These are phyloP conservation scores for Bathynomus jamesi DNA, from an alignment of 1,140 invertebrate species.

Conservation along the genomic window DNA sequence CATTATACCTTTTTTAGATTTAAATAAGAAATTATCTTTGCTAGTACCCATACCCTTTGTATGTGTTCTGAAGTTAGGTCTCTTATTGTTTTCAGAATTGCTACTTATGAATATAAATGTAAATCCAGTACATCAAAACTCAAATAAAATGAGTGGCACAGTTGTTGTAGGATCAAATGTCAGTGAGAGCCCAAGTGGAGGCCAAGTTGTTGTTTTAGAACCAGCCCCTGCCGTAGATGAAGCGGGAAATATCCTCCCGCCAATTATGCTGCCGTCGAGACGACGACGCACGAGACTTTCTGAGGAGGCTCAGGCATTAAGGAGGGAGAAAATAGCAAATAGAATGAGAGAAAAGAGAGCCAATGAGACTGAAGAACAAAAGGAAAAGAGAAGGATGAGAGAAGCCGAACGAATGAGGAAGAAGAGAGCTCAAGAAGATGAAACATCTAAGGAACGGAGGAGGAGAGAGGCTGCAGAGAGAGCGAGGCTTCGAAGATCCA, in stretches of 20 bases:
- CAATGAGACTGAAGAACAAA: constrained; percentile 16
- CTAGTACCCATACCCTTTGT: too few relatives aligned
- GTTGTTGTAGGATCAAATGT: neutral
- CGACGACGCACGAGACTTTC: constrained; percentile 1
- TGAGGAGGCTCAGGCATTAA: neutral
- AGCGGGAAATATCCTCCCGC: neutral
- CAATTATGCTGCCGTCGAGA: neutral
- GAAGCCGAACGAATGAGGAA: constrained; percentile 16
- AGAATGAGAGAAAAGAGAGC: constrained; percentile 17
- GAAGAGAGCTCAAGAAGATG: constrained; percentile 11
- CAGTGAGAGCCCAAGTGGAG: neutral
- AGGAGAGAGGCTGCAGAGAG: constrained; percentile 12
- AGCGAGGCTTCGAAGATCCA: constrained; percentile 5
- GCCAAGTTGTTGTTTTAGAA: neutral
- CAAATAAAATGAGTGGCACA: neutral
- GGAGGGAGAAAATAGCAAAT: constrained; percentile 6
- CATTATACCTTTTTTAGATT: neutral
- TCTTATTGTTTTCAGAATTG: neutral
- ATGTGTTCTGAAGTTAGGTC: too few relatives aligned
- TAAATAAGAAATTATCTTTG: too few relatives aligned
- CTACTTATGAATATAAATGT: neutral
- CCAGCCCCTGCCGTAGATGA: neutral
- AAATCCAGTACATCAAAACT: neutral
- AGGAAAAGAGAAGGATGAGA: constrained; percentile 9
- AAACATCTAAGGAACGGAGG: constrained; percentile 1